These are phyloP conservation scores for Morelia viridis DNA, from an alignment of 2,797 vertebrate species.

Conservation along the genomic window DNA sequence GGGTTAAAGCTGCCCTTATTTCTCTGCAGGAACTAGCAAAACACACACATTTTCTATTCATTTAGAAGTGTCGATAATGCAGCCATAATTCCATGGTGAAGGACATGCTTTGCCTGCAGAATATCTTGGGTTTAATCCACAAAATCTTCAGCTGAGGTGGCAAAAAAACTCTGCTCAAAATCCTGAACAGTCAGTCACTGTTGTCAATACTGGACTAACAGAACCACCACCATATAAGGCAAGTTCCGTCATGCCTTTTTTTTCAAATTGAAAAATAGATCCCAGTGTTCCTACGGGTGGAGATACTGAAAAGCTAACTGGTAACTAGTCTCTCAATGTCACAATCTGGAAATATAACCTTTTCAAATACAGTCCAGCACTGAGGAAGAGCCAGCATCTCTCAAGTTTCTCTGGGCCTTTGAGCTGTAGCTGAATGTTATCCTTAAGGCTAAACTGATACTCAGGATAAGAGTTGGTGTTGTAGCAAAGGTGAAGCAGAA, in stretches of 20 bases:
- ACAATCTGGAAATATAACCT: background rate
- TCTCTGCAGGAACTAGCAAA: background rate
- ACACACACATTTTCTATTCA: background rate
- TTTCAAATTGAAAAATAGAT: background rate
- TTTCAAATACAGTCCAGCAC: background rate
- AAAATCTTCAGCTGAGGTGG: background rate
- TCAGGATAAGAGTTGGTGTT: background rate
- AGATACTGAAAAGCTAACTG: background rate
- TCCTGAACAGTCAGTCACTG: background rate
- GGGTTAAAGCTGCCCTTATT: background rate
- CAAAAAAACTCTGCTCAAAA: background rate
- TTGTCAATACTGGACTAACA: background rate
- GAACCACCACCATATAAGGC: background rate
- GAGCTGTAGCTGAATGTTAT: background rate
- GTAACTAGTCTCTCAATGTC: background rate
- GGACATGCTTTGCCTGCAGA: background rate
- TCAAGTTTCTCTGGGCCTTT: background rate
- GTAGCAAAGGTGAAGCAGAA: background rate
- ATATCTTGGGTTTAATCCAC: background rate
- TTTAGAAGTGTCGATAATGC: background rate
- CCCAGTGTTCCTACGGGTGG: no score
- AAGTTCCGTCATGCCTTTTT: background rate
- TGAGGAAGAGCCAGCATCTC: background rate
- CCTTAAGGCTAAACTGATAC: background rate
- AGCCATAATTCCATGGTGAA: background rate